Conservation (phyloP, 2,797 vertebrate genomes). For the Myiotriccus ornatus region DNA sequence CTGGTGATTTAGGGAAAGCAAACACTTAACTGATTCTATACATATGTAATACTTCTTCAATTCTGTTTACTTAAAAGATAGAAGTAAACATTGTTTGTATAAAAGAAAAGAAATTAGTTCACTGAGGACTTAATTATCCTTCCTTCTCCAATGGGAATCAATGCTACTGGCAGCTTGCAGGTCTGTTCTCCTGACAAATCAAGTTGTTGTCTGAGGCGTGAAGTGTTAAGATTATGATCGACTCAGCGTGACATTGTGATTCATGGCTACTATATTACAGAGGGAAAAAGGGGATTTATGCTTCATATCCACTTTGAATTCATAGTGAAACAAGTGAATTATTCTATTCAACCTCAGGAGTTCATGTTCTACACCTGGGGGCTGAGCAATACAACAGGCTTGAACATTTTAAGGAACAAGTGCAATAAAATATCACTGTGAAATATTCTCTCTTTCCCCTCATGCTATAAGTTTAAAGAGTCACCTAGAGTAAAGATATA, state of each 20-base stretch:
- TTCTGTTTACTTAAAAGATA: slow-evolving; percentile 39
- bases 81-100: slow-evolving; percentile 33
- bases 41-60: slow-evolving; percentile 7
- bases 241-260: slow-evolving; percentile 76
- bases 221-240: slow-evolving; percentile 80
- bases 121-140: slow-evolving; percentile 71
- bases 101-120: slow-evolving; percentile 73
- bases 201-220: slow-evolving; percentile 79
- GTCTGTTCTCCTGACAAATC: slow-evolving; percentile 79
- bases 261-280: slow-evolving; percentile 72
- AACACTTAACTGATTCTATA: neutral
- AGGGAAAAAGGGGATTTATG: slow-evolving; percentile 75
- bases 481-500: slow-evolving; percentile 7
- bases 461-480: slow-evolving; percentile 22
- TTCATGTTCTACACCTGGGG: slow-evolving; percentile 64
- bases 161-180: slow-evolving; percentile 72
- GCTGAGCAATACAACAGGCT: slow-evolving; percentile 61
- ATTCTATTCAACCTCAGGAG: slow-evolving; percentile 69
- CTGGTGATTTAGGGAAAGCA: neutral
- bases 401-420: slow-evolving; percentile 56
- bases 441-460: neutral
- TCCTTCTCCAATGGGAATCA: slow-evolving; percentile 69
- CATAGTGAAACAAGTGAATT: slow-evolving; percentile 74
- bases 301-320: slow-evolving; percentile 75
- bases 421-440: slow-evolving; percentile 49